phyloP scores from a whole-genome alignment of 2,888 invertebrate species.

The Ophraella communa region DNA sequence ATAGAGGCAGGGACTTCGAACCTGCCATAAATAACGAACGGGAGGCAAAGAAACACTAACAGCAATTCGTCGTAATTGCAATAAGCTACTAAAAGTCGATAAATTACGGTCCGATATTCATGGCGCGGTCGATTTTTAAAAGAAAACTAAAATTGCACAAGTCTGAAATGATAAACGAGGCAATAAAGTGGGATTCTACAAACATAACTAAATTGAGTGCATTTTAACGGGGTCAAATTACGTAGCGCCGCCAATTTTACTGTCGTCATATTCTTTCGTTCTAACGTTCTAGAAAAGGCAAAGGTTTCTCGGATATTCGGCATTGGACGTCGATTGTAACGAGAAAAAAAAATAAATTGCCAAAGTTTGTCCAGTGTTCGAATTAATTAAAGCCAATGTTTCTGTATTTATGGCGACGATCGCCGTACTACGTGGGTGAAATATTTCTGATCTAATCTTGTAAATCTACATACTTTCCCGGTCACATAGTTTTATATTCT shows the following conservation, averaged over 20 bases:
- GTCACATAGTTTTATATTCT: no score
- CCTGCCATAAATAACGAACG: background rate
- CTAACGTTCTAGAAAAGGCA: background rate
- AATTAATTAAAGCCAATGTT: background rate
- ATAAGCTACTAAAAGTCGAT: conserved; percentile 5
- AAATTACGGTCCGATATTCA: background rate
- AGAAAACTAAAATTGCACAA: background rate
- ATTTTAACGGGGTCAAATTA: conserved; percentile 3
- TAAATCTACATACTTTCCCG: no score
- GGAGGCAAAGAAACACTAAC: background rate
- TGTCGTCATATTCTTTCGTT: background rate
- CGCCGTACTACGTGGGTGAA: background rate
- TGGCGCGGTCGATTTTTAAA: conserved; percentile 1
- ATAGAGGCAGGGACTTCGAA: background rate
- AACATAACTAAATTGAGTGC: conserved; percentile 5
- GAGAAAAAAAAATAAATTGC: background rate
- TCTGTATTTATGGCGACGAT: background rate
- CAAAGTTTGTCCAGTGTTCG: background rate
- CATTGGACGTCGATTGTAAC: background rate
- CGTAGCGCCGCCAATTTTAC: background rate
- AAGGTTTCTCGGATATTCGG: background rate
- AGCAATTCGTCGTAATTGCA: background rate
- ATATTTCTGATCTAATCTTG: background rate
- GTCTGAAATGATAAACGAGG: conserved; percentile 5
- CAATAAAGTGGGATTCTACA: conserved; percentile 8